phyloP scores from a whole-genome alignment of 2,888 invertebrate genomes.

The Caenorhabditis wallacei region DNA sequence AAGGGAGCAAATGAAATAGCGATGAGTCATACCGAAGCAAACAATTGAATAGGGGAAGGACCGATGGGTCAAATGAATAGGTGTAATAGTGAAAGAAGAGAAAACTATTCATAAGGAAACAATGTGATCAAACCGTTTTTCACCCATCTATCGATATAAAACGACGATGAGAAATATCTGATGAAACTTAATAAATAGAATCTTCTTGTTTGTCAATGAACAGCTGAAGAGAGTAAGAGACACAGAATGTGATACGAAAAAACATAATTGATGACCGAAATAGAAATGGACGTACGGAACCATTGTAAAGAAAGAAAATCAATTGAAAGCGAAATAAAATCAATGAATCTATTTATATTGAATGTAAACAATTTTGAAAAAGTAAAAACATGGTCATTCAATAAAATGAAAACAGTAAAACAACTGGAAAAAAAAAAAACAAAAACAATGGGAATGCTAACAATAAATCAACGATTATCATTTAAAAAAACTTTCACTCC shows the following conservation, averaged over 20 bases:
- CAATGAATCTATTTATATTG: slow-evolving; percentile 12
- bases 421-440: slow-evolving; percentile 12
- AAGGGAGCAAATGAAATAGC: slow-evolving; percentile 8
- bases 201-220: background rate
- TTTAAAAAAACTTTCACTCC: no score
- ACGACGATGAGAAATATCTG: background rate
- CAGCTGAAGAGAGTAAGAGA: background rate
- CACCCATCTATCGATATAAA: background rate
- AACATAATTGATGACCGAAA: slow-evolving; percentile 35
- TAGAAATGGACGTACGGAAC: slow-evolving; percentile 33
- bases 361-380: background rate
- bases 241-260: slow-evolving; percentile 20
- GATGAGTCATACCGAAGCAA: slow-evolving; percentile 36
- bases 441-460: background rate
- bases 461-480: background rate
- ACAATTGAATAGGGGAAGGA: slow-evolving; percentile 23
- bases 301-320: slow-evolving; percentile 8
- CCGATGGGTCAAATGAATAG: slow-evolving; percentile 6
- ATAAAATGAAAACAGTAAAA: slow-evolving; percentile 1
- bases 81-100: background rate
- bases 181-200: background rate
- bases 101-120: background rate
- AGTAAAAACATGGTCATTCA: slow-evolving; percentile 6
- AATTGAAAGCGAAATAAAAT: background rate
- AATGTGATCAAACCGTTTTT: background rate